Evolutionary conservation across 53 echinoderm and acorn worm species (phyloP).

Genomic region (Patiria pectinifera): DNA sequence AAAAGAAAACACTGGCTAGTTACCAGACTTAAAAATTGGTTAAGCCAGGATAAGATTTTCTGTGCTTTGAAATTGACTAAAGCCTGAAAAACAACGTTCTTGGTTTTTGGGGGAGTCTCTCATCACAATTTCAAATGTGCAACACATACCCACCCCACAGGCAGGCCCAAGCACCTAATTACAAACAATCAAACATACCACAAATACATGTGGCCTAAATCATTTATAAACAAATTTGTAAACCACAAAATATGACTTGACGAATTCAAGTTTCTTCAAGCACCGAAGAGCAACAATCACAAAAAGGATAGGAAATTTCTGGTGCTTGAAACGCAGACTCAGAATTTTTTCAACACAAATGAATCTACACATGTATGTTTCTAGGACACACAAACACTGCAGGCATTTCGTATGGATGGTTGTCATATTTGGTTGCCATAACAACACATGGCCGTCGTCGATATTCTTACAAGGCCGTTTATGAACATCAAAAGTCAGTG

Average conservation of each 20-base stretch:
- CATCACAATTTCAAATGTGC: neutral
- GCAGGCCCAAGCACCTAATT: neutral
- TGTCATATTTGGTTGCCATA: neutral
- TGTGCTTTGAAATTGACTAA: neutral
- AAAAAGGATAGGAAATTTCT: neutral
- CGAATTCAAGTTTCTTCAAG: neutral
- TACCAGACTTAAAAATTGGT: neutral
- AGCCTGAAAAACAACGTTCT: neutral
- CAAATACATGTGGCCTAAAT: neutral
- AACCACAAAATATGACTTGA: neutral
- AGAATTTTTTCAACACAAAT: neutral
- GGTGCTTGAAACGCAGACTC: neutral
- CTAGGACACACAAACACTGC: neutral
- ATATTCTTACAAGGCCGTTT: neutral
- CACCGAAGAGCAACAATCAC: neutral
- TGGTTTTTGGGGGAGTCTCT: neutral
- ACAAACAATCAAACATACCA: slow-evolving; percentile 2
- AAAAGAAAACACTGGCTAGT: neutral
- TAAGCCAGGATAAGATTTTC: neutral
- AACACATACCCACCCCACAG: neutral
- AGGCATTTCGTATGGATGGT: neutral
- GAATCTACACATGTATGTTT: neutral
- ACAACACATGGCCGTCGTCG: neutral
- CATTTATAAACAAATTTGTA: neutral
- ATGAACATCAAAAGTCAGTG: neutral